Percentiles rank a stretch among this genome's conserved stretches.
phyloP scores from a whole-genome alignment of 2,888 invertebrate species.

The Microplitis deprimator region DNA sequence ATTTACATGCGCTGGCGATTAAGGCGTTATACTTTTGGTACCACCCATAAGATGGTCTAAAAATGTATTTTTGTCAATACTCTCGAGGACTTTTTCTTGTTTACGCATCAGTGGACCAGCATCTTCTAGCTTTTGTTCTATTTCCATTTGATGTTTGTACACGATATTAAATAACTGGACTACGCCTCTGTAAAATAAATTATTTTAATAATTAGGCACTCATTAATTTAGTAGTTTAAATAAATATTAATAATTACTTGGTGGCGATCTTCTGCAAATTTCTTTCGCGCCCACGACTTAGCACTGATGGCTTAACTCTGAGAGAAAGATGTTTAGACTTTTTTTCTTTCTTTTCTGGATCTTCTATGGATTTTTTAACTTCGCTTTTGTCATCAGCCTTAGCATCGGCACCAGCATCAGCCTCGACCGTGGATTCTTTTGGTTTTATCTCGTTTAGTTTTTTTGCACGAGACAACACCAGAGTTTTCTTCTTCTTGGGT shows the following conservation, averaged over 20 bases:
- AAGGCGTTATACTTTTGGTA: slow-evolving; percentile 66
- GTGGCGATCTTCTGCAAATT: slow-evolving; percentile 87
- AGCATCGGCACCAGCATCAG: slow-evolving; percentile 76
- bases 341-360: slow-evolving; percentile 66
- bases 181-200: slow-evolving; percentile 79
- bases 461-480: slow-evolving; percentile 86
- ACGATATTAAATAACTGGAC: slow-evolving; percentile 95
- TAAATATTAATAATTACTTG: slow-evolving; percentile 67
- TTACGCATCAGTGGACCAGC: slow-evolving; percentile 84
- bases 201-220: slow-evolving; percentile 12
- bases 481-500: slow-evolving; percentile 81
- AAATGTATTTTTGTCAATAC: slow-evolving; percentile 83
- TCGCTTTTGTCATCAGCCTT: slow-evolving; percentile 74
- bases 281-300: slow-evolving; percentile 85
- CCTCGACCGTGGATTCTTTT: slow-evolving; percentile 71
- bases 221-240: slow-evolving; percentile 24
- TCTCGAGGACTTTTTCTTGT: slow-evolving; percentile 83
- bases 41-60: slow-evolving; percentile 84
- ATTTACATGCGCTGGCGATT: slow-evolving; percentile 2
- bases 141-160: slow-evolving; percentile 84
- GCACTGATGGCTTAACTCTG: slow-evolving; percentile 82
- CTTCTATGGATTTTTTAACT: slow-evolving; percentile 71
- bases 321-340: slow-evolving; percentile 77
- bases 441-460: slow-evolving; percentile 76
- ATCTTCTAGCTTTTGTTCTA: slow-evolving; percentile 80